These are phyloP conservation scores for Thymelicus sylvestris DNA, from an alignment of 2,888 invertebrate species.

Conservation along the genomic window DNA sequence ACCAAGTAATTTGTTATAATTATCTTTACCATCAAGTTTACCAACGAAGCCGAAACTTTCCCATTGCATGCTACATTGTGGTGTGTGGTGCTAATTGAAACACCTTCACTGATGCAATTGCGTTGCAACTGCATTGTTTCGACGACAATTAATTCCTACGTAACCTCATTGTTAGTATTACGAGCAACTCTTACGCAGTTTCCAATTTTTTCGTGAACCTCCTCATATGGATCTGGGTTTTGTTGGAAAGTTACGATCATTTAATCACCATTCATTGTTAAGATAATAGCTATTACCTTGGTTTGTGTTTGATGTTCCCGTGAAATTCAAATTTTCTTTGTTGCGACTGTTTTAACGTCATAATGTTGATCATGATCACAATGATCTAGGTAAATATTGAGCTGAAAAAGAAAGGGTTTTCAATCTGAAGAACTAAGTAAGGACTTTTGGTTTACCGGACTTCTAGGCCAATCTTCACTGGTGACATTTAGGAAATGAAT, in stretches of 20 bases:
- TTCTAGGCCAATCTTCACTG: too few relatives aligned
- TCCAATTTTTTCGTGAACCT: constrained; percentile 26
- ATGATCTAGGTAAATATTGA: too few relatives aligned
- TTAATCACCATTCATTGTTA: not conserved
- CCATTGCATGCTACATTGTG: constrained; percentile 15
- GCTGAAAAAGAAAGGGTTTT: too few relatives aligned
- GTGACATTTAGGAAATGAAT: too few relatives aligned
- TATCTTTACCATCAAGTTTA: not conserved
- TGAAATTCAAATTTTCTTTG: too few relatives aligned
- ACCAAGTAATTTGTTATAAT: not conserved
- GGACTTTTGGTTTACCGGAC: too few relatives aligned
- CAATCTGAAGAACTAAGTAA: too few relatives aligned
- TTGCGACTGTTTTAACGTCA: too few relatives aligned
- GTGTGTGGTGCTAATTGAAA: constrained; percentile 29
- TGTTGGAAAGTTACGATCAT: not conserved
- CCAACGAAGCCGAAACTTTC: constrained; percentile 21
- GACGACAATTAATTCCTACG: constrained; percentile 23
- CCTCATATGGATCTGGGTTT: constrained; percentile 16
- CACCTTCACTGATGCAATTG: constrained; percentile 32
- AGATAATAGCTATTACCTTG: too few relatives aligned
- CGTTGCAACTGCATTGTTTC: constrained; percentile 32
- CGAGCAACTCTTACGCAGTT: constrained; percentile 25
- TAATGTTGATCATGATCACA: too few relatives aligned
- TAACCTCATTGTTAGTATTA: constrained; percentile 30
- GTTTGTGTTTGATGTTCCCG: too few relatives aligned